These are phyloP conservation scores for Haliclona indistincta DNA, from an alignment of 37 sponge, comb jelly and placozoan species.

Conservation along the genomic window DNA sequence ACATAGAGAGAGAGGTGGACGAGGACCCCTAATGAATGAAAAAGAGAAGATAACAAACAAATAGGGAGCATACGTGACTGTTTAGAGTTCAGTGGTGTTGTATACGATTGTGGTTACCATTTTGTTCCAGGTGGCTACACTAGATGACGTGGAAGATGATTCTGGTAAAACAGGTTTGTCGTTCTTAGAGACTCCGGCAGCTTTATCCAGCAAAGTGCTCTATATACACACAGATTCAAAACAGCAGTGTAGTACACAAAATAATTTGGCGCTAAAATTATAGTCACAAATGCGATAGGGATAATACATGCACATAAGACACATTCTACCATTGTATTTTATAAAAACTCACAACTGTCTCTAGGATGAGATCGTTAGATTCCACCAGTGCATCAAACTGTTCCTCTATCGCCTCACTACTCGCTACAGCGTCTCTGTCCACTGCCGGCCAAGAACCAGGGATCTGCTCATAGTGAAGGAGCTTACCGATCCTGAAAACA, in stretches of 20 bases:
- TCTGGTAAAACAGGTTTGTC: slow-evolving; percentile 30
- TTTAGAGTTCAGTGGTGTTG: background rate
- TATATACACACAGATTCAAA: too few species aligned
- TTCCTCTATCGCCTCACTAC: slow-evolving; percentile 66
- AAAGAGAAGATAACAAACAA: too few species aligned
- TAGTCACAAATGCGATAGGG: background rate
- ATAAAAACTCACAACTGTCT: slow-evolving; percentile 68
- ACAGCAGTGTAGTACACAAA: background rate
- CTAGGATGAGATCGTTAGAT: slow-evolving; percentile 85
- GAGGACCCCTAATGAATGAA: background rate
- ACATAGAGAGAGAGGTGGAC: too few species aligned
- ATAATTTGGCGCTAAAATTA: background rate
- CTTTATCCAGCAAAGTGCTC: slow-evolving; percentile 69
- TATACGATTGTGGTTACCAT: too few species aligned
- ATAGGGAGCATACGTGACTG: too few species aligned
- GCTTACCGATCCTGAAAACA: slow-evolving; percentile 37
- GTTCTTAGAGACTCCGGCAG: slow-evolving; percentile 44
- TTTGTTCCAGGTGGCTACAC: slow-evolving; percentile 83
- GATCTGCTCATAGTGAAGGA: slow-evolving; percentile 50
- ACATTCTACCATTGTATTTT: too few species aligned
- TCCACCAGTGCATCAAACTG: slow-evolving; percentile 81
- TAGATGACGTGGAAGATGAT: slow-evolving; percentile 20
- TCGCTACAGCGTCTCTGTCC: background rate
- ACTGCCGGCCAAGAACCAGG: slow-evolving; percentile 54
- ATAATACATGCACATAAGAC: too few species aligned